Evolutionary conservation across 1,140 invertebrate genomes (phyloP), one percentile per base, ranked within the genome.

Genomic region (Leptonema lineaticorne): DNA sequence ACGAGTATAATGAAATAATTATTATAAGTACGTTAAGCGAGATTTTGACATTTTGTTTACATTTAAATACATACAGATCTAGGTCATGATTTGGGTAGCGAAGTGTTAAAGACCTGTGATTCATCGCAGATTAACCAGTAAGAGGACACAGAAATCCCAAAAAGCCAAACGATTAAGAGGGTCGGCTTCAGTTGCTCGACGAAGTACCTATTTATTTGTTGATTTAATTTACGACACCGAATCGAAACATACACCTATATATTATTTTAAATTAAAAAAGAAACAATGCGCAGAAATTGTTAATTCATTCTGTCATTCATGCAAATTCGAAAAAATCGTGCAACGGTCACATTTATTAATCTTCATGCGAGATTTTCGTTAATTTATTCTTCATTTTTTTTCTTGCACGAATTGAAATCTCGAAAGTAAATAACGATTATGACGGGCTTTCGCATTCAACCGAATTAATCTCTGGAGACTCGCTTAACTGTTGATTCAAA

Each of bases 301-400:
- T 53, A 53, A 53, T 53, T 53, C 50, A 26, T 53, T 53, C 50
- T 26, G 50, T 53, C 50, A 53, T 26, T 53, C 50, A n/a, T 53
- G 22, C 24, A 53, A 26, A 24, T 53, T 53, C 50, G 11, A 26
- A 26, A 53, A 26, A 53, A 22, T 2, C 50, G 50, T 26, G 22
- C 27, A 14, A 26, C 50, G 5, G 20, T 53, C 14, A 14, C 50
- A 14, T 26, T 53, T 24, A 26, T 53, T 53, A 53, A 53, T 26
- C 27, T 24, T 26, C 27, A n/a, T n/a, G n/a, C n/a, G n/a, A n/a
- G n/a, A n/a, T n/a, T n/a, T n/a, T n/a, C n/a, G n/a, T n/a, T n/a
- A n/a, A n/a, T n/a, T n/a, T n/a, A n/a, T n/a, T n/a, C n/a, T n/a
- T n/a, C n/a, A n/a, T n/a, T n/a, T n/a, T n/a, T n/a, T n/a, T n/a